A percentile compares a stretch with the other conserved stretches of the same genome.
Evolutionary conservation across 2,888 invertebrate genomes (phyloP).

Genomic region (Yponomeuta evonymella): DNA sequence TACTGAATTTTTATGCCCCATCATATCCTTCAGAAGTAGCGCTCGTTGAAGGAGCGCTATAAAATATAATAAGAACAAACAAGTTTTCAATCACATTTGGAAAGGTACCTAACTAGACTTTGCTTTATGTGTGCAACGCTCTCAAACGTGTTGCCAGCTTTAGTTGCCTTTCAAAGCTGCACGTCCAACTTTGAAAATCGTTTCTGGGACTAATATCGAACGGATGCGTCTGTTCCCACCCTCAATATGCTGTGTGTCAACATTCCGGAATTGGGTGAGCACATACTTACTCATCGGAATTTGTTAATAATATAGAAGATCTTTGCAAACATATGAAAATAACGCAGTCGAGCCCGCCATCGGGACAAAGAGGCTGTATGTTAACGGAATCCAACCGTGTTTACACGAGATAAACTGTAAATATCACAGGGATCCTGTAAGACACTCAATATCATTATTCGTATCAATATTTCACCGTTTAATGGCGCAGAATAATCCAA

Average conservation of each 20-base stretch:
- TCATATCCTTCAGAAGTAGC: not conserved
- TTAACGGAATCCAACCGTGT: not conserved
- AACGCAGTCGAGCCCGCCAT: not conserved
- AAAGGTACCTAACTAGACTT: not conserved
- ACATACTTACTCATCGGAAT: not conserved
- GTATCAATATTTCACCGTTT: slow-evolving; percentile 2
- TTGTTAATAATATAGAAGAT: not conserved
- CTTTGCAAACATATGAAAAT: not conserved
- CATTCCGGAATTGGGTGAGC: not conserved
- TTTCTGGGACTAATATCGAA: not conserved
- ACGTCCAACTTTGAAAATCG: not conserved
- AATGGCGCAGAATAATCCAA: not conserved
- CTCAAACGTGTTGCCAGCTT: not conserved
- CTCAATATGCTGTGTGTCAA: not conserved
- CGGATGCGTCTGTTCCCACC: not conserved
- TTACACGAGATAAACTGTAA: not conserved
- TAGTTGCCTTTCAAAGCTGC: not conserved
- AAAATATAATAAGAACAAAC: slow-evolving; percentile 2
- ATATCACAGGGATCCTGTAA: not conserved
- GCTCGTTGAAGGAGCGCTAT: not conserved
- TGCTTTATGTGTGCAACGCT: not conserved
- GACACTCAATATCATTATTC: not conserved
- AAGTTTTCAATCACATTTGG: not conserved
- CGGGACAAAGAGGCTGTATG: not conserved
- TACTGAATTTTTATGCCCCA: not conserved